Conservation (phyloP, 2,888 invertebrate genomes). For the Mythimna lalbum region DNA sequence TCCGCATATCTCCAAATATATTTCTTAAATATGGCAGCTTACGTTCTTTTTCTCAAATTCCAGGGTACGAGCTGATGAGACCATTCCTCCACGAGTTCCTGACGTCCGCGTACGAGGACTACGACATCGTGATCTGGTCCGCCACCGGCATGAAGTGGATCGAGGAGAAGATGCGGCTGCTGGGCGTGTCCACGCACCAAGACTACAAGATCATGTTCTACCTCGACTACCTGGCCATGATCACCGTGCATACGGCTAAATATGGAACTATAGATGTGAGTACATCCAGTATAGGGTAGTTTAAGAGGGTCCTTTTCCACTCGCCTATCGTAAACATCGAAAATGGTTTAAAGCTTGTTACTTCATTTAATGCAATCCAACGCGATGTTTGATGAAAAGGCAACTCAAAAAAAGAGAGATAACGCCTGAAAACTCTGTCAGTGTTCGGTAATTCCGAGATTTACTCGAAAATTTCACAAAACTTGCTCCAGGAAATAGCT, state of each 20-base stretch:
- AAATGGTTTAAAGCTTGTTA: no score
- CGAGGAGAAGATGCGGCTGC: slow-evolving; percentile 98
- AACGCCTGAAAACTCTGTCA: no score
- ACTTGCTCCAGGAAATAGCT: no score
- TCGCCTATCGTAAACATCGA: no score
- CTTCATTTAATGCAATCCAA: no score
- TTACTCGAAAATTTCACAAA: no score
- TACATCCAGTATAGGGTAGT: no score
- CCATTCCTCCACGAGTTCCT: slow-evolving; percentile 99
- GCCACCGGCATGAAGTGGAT: slow-evolving; percentile 99
- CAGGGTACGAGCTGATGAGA: slow-evolving; percentile 96
- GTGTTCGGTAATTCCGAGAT: no score
- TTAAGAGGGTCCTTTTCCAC: no score
- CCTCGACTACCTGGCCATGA: slow-evolving; percentile 98
- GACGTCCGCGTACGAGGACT: slow-evolving; percentile 95
- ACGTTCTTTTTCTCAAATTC: slow-evolving; percentile 31
- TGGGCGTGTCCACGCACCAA: slow-evolving; percentile 95
- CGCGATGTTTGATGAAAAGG: no score
- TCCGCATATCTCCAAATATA: no score
- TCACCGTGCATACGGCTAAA: slow-evolving; percentile 97
- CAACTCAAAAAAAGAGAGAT: no score
- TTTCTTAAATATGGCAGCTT: background rate
- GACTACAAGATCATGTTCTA: slow-evolving; percentile 98
- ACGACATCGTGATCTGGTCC: slow-evolving; percentile 99
- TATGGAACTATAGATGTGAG: slow-evolving; percentile 97